Evolutionary conservation across 2,888 invertebrate genomes (phyloP), one percentile per base, ranked within the genome.

Genomic region (Gymnoscelis rufifasciata): DNA sequence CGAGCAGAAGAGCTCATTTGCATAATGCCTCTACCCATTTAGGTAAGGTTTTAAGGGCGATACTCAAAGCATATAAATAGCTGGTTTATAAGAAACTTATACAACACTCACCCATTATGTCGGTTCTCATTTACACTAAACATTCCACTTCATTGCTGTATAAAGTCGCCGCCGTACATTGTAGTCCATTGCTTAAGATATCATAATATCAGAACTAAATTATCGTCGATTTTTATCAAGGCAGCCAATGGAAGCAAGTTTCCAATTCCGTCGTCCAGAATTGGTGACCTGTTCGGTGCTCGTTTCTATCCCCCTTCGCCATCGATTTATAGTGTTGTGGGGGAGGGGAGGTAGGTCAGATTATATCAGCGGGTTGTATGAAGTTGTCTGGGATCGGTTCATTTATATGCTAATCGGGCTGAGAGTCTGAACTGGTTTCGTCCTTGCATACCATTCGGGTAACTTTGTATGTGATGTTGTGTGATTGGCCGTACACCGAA

Each of bases 331-430:
- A 44, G 45, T 45, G 54, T 38, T 57, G 43, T 24, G 35, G 50
- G 42, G 59, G 58, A 56, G 49, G 59, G 43, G 57, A 57, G 62
- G 60, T 13, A 61, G 78, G 45, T 72, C 74, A 45, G 19, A 29
- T 52, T 66, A 64, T 14, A 53, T 19, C 77, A 75, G 83, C 64
- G 54, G 62, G 53, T 72, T 65, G 65, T 83, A 88, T 84, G 75
- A 81, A 86, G 84, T 83, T 79, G 83, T 86, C 76, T 83, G 68
- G 78, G 74, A 72, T 72, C 56, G 69, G 74, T 80, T 87, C 82
- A 84, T 87, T 86, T 86, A 86, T 84, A 88, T 87, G 84, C 75
- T 84, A 87, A 88, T 88, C 67, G 61, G 67, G 48, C 63, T 45
- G 42, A 42, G 33, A 13, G 29, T 28, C 42, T 71, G 64, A 59